A percentile compares a stretch with the other conserved stretches of the same genome.
phyloP scores from a whole-genome alignment of 2,888 invertebrate genomes.

The Pseudoips prasinana region DNA sequence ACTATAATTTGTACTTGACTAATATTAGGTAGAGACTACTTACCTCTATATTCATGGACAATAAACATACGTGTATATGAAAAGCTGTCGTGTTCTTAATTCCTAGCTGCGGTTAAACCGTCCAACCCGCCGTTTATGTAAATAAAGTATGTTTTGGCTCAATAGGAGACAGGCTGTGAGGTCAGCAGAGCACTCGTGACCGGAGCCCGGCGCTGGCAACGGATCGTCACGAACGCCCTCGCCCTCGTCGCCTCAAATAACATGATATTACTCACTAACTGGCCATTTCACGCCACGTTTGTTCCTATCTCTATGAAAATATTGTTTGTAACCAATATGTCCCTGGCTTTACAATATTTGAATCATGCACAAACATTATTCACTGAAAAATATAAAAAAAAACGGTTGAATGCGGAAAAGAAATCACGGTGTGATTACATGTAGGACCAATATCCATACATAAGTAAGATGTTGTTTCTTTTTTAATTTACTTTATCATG shows the following conservation, averaged over 20 bases:
- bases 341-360: conserved; percentile 7
- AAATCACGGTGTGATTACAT: too few species aligned
- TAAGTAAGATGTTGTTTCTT: too few species aligned
- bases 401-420: too few species aligned
- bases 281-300: conserved; percentile 76
- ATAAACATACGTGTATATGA: not conserved
- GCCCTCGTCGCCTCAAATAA: conserved; percentile 71
- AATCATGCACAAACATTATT: too few species aligned
- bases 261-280: conserved; percentile 79
- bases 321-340: conserved; percentile 35
- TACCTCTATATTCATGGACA: too few species aligned
- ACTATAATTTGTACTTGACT: too few species aligned
- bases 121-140: conserved; percentile 26
- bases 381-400: too few species aligned
- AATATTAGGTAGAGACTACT: too few species aligned
- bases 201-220: conserved; percentile 49
- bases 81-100: not conserved
- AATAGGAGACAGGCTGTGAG: conserved; percentile 48
- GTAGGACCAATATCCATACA: too few species aligned
- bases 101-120: conserved; percentile 14
- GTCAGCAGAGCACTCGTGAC: conserved; percentile 78
- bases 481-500: too few species aligned
- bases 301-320: conserved; percentile 44
- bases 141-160: conserved; percentile 34
- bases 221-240: conserved; percentile 68